Base-by-base conservation (phyloP, 2,797 vertebrate species). In the Gadopsis bispinosus region DNA sequence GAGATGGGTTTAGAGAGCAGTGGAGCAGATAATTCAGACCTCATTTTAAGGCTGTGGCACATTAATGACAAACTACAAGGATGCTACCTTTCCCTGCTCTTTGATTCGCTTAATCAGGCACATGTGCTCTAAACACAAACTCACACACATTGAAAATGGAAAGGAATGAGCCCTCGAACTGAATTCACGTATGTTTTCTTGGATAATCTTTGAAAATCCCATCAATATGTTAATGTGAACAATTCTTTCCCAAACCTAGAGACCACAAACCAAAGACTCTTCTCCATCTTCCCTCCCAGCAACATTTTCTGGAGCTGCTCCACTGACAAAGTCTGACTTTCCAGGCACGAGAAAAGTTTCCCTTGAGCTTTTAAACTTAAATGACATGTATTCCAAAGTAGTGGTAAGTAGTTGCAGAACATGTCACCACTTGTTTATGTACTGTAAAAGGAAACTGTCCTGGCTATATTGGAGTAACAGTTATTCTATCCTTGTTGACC, bases 171-270 rank as follows among this genome's bases (percentile, higher is more conserved):
- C 53, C 68, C 65, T 75, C 22, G 54, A 79, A 87, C 63, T 75
- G 51, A 80, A 61, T 76, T 71, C 59, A 81, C 75, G 73, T 75
- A 29, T 87, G 62, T 71, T 86, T 84, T 84, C 26, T 69, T 51
- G 67, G 66, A 73, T 78, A 80, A 86, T 73, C 77, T 83, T 72
- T 35, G 37, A 80, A 81, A 86, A 88, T 85, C 81, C 61, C 76
- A 83, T 91, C 77, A 88, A 75, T 80, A 93, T 88, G 83, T 76
- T 81, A 86, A 88, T 89, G 79, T 80, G 72, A 87, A 73, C 66
- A 80, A 75, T 84, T 88, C 66, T 76, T 81, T 86, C 77, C 80
- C 72, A 73, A 73, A 75, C 64, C 70, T 35, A 61, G 54, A 79
- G 48, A 83, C 79, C 72, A 75, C 65, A 75, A 77, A 47, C 45